Percentiles rank a stretch among this genome's conserved stretches.
These are phyloP conservation scores for Zygogramma bicolorata DNA, from an alignment of 2,888 invertebrate species.

Conservation along the genomic window DNA sequence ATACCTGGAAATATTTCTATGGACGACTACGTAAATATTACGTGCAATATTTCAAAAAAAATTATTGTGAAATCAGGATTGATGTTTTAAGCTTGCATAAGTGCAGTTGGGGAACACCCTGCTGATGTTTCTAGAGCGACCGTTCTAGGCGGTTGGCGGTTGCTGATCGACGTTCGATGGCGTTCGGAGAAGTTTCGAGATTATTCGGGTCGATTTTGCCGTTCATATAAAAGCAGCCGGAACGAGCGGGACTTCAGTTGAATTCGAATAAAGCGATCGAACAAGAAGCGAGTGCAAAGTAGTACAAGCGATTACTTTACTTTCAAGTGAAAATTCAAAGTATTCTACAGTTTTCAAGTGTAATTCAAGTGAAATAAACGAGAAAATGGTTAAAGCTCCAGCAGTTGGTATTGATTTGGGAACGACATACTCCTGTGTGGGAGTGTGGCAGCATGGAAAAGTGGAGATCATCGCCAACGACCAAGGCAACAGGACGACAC, in stretches of 20 bases:
- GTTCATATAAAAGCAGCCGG: constrained; percentile 26
- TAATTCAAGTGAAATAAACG: neutral
- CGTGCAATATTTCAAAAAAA: too few species aligned
- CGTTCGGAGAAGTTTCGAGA: constrained; percentile 26
- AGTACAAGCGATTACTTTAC: constrained; percentile 57
- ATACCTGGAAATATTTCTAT: too few species aligned
- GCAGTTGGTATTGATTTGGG: constrained; percentile 87
- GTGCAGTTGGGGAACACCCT: neutral
- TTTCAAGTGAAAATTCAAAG: neutral
- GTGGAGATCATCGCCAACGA: constrained; percentile 91
- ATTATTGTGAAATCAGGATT: neutral
- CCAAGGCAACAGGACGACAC: constrained; percentile 87
- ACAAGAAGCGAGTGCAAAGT: neutral
- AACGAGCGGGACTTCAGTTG: constrained; percentile 1
- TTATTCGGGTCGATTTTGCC: constrained; percentile 22
- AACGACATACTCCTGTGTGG: constrained; percentile 89
- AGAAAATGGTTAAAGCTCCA: constrained; percentile 64
- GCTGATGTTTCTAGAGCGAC: neutral
- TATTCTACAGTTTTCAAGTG: neutral
- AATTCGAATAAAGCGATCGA: constrained; percentile 9
- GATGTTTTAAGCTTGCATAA: neutral
- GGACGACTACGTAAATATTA: too few species aligned
- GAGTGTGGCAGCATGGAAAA: constrained; percentile 84
- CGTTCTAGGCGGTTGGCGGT: neutral
- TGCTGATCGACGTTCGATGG: neutral